These are phyloP conservation scores for Epinephelus cyanopodus DNA, from an alignment of 2,113 vertebrate genomes.

Conservation along the genomic window DNA sequence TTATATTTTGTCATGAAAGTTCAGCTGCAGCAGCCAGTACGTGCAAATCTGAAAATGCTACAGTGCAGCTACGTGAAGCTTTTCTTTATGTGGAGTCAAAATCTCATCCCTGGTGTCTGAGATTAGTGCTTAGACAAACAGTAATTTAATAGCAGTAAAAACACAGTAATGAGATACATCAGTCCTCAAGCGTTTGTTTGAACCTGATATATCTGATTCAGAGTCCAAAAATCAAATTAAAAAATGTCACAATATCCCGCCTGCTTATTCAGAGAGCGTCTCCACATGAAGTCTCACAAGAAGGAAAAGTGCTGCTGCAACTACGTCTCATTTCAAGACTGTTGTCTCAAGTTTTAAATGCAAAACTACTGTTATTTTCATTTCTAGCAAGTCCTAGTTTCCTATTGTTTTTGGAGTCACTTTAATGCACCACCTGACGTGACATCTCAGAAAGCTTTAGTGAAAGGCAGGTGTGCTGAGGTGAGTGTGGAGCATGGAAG, in stretches of 20 bases:
- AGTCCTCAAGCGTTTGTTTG: not conserved
- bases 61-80: not conserved
- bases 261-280: not conserved
- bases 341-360: too few species aligned
- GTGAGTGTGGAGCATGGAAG: too few species aligned
- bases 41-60: not conserved
- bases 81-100: not conserved
- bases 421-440: too few species aligned
- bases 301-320: not conserved
- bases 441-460: too few species aligned
- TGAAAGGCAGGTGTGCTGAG: too few species aligned
- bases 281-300: not conserved
- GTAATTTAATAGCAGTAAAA: not conserved
- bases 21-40: not conserved
- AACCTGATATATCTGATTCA: not conserved
- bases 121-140: not conserved
- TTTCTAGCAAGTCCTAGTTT: too few species aligned
- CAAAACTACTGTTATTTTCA: too few species aligned
- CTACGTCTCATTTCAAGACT: too few species aligned
- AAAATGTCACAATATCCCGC: not conserved
- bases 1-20: slow-evolving; percentile 1
- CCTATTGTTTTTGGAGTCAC: too few species aligned
- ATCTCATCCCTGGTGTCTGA: not conserved
- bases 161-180: not conserved
- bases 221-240: not conserved